Evolutionary conservation across 2,113 vertebrate genomes (phyloP).

Genomic region (Perccottus glenii): DNA sequence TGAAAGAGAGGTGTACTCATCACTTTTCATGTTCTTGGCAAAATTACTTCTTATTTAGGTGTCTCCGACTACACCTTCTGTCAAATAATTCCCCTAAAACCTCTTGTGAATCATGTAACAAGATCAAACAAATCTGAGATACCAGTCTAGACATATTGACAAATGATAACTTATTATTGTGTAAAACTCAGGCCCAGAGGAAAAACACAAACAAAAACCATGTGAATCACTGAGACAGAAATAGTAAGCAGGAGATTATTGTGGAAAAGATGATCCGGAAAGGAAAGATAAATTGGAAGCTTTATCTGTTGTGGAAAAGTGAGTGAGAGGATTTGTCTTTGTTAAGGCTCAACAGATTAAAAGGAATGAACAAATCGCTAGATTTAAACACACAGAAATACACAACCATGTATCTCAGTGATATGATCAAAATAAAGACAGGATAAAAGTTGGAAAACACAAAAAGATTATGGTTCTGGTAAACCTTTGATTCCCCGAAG

Average conservation of each 20-base stretch:
- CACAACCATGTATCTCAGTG: constrained; percentile 29
- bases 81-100: neutral
- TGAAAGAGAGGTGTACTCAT: too few relatives aligned
- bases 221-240: constrained; percentile 33
- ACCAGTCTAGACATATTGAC: constrained; percentile 16
- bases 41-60: too few relatives aligned
- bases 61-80: neutral
- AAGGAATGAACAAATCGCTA: constrained; percentile 47
- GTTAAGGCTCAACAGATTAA: constrained; percentile 61
- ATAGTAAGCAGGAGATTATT: constrained; percentile 48
- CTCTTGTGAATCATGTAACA: constrained; percentile 2
- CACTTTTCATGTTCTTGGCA: too few relatives aligned
- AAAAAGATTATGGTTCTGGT: constrained; percentile 43
- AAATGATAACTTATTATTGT: constrained; percentile 31
- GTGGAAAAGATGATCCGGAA: constrained; percentile 40
- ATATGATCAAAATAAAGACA: constrained; percentile 4
- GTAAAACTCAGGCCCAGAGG: constrained; percentile 15
- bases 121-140: constrained; percentile 24
- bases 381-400: constrained; percentile 43
- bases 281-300: constrained; percentile 40
- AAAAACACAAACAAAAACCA: constrained; percentile 10
- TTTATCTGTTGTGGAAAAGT: constrained; percentile 39
- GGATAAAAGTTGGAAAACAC: constrained; percentile 46
- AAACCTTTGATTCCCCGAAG: constrained; percentile 40
- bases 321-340: constrained; percentile 55